phyloP scores from a whole-genome alignment of 2,797 vertebrate genomes.

The Hoplostethus atlanticus region DNA sequence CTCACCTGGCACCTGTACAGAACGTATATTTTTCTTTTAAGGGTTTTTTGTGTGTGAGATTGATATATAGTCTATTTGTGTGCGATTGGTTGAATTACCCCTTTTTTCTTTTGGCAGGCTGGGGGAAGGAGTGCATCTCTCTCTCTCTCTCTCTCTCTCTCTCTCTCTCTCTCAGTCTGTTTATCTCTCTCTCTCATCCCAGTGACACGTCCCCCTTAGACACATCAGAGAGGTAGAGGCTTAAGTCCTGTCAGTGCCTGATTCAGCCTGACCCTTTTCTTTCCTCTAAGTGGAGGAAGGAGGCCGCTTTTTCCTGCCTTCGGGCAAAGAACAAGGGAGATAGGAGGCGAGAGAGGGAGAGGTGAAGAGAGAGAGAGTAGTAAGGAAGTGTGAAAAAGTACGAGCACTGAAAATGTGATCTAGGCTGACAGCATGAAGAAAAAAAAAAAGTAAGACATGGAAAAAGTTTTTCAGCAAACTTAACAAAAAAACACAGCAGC shows the following conservation, averaged over 20 bases:
- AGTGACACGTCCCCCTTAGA: constrained; percentile 76
- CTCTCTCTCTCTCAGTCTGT: neutral
- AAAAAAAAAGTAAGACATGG: neutral
- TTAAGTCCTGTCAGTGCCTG: constrained; percentile 85
- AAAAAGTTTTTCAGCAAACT: constrained; percentile 20
- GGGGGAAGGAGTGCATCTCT: constrained; percentile 9
- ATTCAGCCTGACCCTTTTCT: constrained; percentile 81
- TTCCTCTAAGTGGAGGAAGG: constrained; percentile 82
- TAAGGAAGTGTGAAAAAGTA: constrained; percentile 61
- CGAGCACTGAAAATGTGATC: constrained; percentile 26
- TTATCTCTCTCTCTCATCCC: constrained; percentile 35
- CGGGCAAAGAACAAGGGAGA: constrained; percentile 73
- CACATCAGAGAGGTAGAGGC: constrained; percentile 80
- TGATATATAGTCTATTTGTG: constrained; percentile 26
- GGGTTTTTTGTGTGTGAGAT: constrained; percentile 19
- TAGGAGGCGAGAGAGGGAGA: neutral
- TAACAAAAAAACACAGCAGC: neutral
- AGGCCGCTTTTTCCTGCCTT: constrained; percentile 83
- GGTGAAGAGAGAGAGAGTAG: constrained; percentile 1
- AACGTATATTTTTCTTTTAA: constrained; percentile 24
- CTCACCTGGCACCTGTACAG: constrained; percentile 26
- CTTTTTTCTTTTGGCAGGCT: neutral
- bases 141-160: neutral
- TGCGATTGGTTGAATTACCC: constrained; percentile 26
- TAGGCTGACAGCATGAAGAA: constrained; percentile 9